A percentile compares a stretch with the other conserved stretches of the same genome.
Evolutionary conservation across 2,113 vertebrate species (phyloP).

Genomic region (pig (Sus scrofa)): T2T-Sscrofa CM000812.6:79242001-79242500

Average conservation of each 20-base stretch:
- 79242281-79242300: background rate
- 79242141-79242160: background rate
- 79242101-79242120: background rate
- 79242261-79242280: background rate
- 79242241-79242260: background rate
- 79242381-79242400: too few relatives aligned
- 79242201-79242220: background rate
- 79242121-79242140: background rate
- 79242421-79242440: too few relatives aligned
- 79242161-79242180: background rate
- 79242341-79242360: background rate
- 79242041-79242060: background rate
- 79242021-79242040: background rate
- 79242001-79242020: slow-evolving; percentile 1
- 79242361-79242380: too few relatives aligned
- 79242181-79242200: background rate
- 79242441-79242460: too few relatives aligned
- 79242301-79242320: background rate
- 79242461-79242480: too few relatives aligned
- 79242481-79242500: too few relatives aligned
- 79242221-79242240: background rate
- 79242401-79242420: too few relatives aligned
- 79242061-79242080: background rate
- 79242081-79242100: background rate
- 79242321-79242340: background rate